phyloP scores from a whole-genome alignment of 2,113 vertebrate genomes.

The Dunckerocampus dactyliophorus region DNA sequence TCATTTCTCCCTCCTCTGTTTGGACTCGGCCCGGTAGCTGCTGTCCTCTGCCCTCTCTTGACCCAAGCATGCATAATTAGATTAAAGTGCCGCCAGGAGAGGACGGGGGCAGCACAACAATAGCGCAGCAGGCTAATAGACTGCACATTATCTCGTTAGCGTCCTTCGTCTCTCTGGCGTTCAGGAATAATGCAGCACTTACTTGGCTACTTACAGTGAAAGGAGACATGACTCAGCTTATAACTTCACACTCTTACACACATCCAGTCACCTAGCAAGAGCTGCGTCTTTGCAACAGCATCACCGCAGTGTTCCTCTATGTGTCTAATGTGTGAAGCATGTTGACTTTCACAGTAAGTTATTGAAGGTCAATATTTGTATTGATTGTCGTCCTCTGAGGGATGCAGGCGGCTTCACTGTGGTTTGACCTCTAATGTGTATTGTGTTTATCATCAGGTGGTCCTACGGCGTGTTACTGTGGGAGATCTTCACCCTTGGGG shows the following conservation, averaged over 20 bases:
- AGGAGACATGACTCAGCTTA: neutral
- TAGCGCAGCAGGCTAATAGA: slow-evolving; percentile 68
- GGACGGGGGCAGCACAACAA: slow-evolving; percentile 42
- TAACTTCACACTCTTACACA: neutral
- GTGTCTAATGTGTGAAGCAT: too few relatives aligned
- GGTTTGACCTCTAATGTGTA: slow-evolving; percentile 30
- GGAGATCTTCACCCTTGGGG: slow-evolving; percentile 98
- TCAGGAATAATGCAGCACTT: slow-evolving; percentile 8
- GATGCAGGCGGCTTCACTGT: neutral
- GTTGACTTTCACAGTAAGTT: too few relatives aligned
- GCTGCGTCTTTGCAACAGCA: neutral
- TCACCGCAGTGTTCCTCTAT: too few relatives aligned
- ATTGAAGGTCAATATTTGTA: neutral
- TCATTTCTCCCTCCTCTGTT: neutral
- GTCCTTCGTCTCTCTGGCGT: slow-evolving; percentile 21
- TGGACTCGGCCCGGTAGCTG: slow-evolving; percentile 49
- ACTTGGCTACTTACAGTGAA: slow-evolving; percentile 2
- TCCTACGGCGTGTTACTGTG: slow-evolving; percentile 95
- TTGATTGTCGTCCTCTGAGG: neutral
- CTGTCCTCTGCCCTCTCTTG: slow-evolving; percentile 66
- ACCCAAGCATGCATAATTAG: slow-evolving; percentile 77
- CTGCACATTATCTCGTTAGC: slow-evolving; percentile 72
- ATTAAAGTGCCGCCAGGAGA: slow-evolving; percentile 70
- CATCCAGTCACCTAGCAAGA: too few relatives aligned
- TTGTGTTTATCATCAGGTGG: slow-evolving; percentile 77